Conservation (phyloP, 1,140 invertebrate species). For the Calycopis cecrops region DNA sequence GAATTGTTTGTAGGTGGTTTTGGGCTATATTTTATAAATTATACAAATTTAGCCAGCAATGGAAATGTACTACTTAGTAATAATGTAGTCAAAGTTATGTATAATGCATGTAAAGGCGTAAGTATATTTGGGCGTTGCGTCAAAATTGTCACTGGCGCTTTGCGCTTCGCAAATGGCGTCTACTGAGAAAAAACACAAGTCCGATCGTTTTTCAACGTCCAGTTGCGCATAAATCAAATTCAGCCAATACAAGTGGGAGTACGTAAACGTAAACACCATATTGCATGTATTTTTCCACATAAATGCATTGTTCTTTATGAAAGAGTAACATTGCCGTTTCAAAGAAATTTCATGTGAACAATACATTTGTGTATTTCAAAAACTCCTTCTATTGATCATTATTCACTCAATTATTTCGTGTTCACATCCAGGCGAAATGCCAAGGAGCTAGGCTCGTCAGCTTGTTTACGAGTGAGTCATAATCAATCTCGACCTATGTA, state of each 20-base stretch:
- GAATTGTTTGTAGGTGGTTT: too few species aligned
- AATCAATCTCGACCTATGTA: too few species aligned
- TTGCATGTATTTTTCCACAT: conserved; percentile 24
- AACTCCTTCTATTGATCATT: too few species aligned
- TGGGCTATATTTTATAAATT: too few species aligned
- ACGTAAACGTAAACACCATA: conserved; percentile 31
- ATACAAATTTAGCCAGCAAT: too few species aligned
- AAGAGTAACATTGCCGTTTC: conserved; percentile 20
- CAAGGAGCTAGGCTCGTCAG: not conserved
- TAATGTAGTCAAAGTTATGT: conserved; percentile 5
- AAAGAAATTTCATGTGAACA: conserved; percentile 20
- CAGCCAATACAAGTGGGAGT: conserved; percentile 36
- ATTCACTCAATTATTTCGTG: not conserved
- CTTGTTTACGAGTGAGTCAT: not conserved
- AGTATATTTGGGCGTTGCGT: conserved; percentile 11
- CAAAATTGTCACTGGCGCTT: conserved; percentile 29
- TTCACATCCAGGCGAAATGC: not conserved
- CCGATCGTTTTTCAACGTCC: conserved; percentile 43
- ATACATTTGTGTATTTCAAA: not conserved
- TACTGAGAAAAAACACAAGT: conserved; percentile 39
- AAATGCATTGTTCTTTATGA: conserved; percentile 23
- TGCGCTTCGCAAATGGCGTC: conserved; percentile 31
- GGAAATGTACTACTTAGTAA: too few species aligned
- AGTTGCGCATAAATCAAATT: conserved; percentile 42
- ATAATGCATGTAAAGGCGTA: conserved; percentile 15